Conservation (phyloP, 2,797 vertebrate genomes). For the Phrynocephalus forsythii region DNA sequence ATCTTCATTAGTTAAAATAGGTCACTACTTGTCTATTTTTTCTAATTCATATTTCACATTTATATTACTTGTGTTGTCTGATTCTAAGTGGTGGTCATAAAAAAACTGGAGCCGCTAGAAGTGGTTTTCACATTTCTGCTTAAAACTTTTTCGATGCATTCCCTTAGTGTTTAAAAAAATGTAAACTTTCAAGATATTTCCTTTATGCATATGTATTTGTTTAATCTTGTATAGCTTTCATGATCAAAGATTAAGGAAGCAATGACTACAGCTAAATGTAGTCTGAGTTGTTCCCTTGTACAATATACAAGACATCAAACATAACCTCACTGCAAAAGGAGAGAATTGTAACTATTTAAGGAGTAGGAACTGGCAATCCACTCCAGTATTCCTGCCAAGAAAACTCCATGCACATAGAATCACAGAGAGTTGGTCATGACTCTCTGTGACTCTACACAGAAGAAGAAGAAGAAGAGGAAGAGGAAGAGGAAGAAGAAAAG, state of each 20-base stretch:
- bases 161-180: constrained; percentile 51
- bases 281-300: constrained; percentile 23
- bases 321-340: neutral
- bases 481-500: too few species aligned
- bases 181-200: constrained; percentile 27
- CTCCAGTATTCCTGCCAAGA: too few species aligned
- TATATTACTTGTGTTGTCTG: constrained; percentile 42
- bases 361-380: too few species aligned
- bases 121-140: constrained; percentile 22
- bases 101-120: neutral
- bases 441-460: too few species aligned
- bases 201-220: constrained; percentile 44
- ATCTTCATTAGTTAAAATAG: constrained; percentile 70
- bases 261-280: constrained; percentile 56
- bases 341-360: neutral
- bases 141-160: constrained; percentile 47
- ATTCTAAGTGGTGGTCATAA: constrained; percentile 15
- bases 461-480: too few species aligned
- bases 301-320: constrained; percentile 36
- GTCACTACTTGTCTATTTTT: constrained; percentile 64
- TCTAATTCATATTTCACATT: constrained; percentile 57
- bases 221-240: constrained; percentile 56
- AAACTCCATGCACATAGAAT: too few species aligned
- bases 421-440: too few species aligned
- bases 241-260: constrained; percentile 51